Evolutionary conservation across 1,140 invertebrate genomes (phyloP).

Genomic region (Chironomus tepperi): DNA sequence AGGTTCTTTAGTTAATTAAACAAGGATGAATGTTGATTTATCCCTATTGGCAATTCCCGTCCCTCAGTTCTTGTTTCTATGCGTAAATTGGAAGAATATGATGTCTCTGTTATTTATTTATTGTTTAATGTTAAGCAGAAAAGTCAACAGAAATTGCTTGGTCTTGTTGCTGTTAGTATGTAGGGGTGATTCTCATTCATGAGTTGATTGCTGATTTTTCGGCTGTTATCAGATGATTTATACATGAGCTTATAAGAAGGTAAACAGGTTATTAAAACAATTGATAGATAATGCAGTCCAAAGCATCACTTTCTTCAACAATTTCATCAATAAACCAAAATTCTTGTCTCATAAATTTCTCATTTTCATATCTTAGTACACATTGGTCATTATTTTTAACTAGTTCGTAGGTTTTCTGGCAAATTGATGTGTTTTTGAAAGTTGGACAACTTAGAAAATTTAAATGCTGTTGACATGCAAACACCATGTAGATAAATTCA

Average conservation of each 20-base stretch:
- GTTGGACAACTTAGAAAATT: background rate
- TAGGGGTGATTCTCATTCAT: too few species aligned
- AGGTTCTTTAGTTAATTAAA: conserved; percentile 14
- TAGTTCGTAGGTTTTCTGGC: background rate
- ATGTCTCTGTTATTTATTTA: too few species aligned
- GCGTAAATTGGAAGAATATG: too few species aligned
- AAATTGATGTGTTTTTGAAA: background rate
- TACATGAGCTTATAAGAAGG: too few species aligned
- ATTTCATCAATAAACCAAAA: background rate
- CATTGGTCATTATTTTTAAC: background rate
- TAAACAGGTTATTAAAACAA: too few species aligned
- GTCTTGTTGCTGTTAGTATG: too few species aligned
- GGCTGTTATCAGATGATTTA: too few species aligned
- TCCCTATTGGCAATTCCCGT: background rate
- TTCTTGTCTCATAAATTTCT: background rate
- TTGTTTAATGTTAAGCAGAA: too few species aligned
- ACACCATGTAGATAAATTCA: background rate
- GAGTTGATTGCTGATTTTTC: too few species aligned
- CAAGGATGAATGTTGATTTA: conserved; percentile 13
- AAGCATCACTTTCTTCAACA: background rate
- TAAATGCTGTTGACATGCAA: background rate
- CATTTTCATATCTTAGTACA: background rate
- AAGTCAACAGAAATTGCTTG: too few species aligned
- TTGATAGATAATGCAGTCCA: background rate
- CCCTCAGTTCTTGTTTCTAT: too few species aligned